A percentile compares a stretch with the other conserved stretches of the same genome.
These are phyloP conservation scores for Pelodiscus sinensis DNA, from an alignment of 2,113 vertebrate species.

Conservation along the genomic window DNA sequence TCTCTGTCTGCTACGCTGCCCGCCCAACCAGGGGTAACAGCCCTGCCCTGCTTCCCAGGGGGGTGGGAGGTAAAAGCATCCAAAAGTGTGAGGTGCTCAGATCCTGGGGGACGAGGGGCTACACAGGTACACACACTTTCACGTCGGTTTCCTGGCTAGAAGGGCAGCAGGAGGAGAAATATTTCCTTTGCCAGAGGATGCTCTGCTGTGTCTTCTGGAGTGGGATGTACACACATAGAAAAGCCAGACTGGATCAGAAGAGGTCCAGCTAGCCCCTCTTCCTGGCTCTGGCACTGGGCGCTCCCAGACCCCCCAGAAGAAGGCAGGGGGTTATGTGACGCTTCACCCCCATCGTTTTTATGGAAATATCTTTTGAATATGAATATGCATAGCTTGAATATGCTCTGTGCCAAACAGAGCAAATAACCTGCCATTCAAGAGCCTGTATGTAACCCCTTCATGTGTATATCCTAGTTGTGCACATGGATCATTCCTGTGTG, in stretches of 20 bases:
- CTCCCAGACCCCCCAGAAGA: neutral
- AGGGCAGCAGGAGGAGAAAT: neutral
- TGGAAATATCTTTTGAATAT: too few relatives aligned
- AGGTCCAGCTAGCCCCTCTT: too few relatives aligned
- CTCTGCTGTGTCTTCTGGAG: neutral
- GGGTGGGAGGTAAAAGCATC: neutral
- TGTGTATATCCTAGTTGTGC: too few relatives aligned
- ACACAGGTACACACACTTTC: too few relatives aligned
- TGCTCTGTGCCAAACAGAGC: neutral
- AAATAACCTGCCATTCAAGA: too few relatives aligned
- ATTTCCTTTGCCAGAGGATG: neutral
- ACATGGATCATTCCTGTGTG: too few relatives aligned
- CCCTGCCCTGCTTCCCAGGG: too few relatives aligned
- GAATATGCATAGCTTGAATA: too few relatives aligned
- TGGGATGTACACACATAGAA: neutral
- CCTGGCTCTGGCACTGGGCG: neutral
- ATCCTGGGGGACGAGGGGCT: too few relatives aligned
- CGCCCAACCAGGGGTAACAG: neutral
- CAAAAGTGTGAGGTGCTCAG: neutral
- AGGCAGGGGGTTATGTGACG: neutral
- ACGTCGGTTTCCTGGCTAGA: neutral
- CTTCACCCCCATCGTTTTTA: too few relatives aligned
- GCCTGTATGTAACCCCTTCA: too few relatives aligned
- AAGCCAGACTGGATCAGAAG: neutral
- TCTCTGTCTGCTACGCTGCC: neutral